Conservation (phyloP, 2,888 invertebrate species). For the Zygaena filipendulae region DNA sequence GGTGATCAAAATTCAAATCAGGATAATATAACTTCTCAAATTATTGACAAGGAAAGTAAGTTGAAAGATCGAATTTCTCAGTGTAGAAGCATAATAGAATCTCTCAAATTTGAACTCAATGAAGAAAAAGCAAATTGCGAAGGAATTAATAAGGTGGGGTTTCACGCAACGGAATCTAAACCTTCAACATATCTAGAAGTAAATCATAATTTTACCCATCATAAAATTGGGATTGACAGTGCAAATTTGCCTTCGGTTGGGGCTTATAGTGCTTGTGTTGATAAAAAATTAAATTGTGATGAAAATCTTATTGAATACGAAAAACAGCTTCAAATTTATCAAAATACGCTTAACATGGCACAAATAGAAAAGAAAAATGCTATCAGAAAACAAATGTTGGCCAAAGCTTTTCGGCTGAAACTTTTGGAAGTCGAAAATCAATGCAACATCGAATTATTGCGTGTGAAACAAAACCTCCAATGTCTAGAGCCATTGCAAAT, state of each 20-base stretch:
- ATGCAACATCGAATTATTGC: conserved; percentile 52
- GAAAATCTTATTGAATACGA: conserved; percentile 53
- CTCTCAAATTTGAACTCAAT: conserved; percentile 42
- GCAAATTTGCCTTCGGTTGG: conserved; percentile 17
- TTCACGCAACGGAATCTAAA: too few relatives aligned
- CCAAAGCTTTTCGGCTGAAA: conserved; percentile 53
- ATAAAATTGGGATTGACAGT: too few relatives aligned
- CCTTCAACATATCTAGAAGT: conserved; percentile 8
- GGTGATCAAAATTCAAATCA: too few relatives aligned
- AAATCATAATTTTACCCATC: too few relatives aligned
- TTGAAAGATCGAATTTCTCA: conserved; percentile 47
- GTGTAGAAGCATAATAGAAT: conserved; percentile 45
- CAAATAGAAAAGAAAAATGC: conserved; percentile 58
- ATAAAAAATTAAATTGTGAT: conserved; percentile 41
- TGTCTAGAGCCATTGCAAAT: conserved; percentile 51
- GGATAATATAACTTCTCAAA: conserved; percentile 25
- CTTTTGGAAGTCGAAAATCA: conserved; percentile 58
- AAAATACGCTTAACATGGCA: conserved; percentile 51
- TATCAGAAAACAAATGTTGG: conserved; percentile 53
- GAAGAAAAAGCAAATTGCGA: conserved; percentile 46
- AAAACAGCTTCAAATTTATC: conserved; percentile 53
- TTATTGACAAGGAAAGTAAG: conserved; percentile 37
- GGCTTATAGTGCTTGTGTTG: conserved; percentile 32
- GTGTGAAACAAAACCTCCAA: conserved; percentile 56
- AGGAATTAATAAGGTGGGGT: too few relatives aligned